These are phyloP conservation scores for Malurus cyaneus DNA, from an alignment of 2,113 vertebrate genomes.

Conservation along the genomic window DNA sequence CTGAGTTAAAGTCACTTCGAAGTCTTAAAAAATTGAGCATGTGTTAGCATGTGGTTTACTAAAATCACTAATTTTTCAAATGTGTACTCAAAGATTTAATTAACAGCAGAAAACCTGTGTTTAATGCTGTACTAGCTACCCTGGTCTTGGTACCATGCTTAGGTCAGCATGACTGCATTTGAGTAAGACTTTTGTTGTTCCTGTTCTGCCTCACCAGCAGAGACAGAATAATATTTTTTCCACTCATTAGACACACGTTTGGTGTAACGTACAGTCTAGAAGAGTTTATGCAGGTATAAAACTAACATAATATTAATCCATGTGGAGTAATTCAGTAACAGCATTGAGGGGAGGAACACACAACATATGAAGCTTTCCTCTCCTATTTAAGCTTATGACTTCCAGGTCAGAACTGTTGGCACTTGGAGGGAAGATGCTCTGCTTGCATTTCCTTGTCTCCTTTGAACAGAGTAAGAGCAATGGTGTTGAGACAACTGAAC, in stretches of 20 bases:
- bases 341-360: fast-evolving
- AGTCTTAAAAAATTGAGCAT: background rate
- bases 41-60: background rate
- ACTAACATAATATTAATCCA: background rate
- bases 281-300: background rate
- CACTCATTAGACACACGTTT: background rate
- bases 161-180: background rate
- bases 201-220: background rate
- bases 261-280: background rate
- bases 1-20: background rate
- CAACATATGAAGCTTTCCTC: background rate
- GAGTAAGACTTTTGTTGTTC: background rate
- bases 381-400: background rate
- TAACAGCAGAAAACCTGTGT: background rate
- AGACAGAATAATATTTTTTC: background rate
- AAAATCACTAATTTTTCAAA: background rate
- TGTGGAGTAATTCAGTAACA: background rate
- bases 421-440: background rate
- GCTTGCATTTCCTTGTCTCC: background rate
- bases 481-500: background rate
- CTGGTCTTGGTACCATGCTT: background rate
- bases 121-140: background rate
- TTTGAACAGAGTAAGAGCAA: background rate
- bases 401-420: background rate
- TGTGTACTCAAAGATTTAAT: background rate